Conservation (phyloP, 2,888 invertebrate genomes). For the Agonopterix subpropinquella region DNA sequence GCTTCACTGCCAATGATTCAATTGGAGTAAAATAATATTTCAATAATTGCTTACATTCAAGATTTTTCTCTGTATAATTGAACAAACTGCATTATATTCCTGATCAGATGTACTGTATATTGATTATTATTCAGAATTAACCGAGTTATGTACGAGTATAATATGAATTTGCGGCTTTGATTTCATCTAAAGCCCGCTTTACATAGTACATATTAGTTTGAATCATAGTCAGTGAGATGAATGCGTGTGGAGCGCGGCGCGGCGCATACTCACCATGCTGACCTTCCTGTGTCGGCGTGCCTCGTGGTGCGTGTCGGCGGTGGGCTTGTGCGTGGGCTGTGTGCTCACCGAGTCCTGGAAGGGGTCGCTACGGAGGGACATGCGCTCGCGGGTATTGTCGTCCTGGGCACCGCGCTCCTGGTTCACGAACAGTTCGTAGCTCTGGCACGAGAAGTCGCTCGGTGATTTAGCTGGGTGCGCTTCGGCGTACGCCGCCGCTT, state of each 20-base stretch:
- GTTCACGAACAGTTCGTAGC: constrained; percentile 93
- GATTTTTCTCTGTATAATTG: not conserved
- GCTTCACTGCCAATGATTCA: constrained; percentile 57
- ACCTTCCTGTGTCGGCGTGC: constrained; percentile 86
- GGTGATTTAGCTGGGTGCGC: constrained; percentile 89
- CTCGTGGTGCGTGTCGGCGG: constrained; percentile 73
- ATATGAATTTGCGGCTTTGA: not conserved
- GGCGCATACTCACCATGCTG: constrained; percentile 88
- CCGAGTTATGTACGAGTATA: not conserved
- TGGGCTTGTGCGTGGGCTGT: constrained; percentile 78
- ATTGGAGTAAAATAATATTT: not conserved
- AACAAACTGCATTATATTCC: not conserved
- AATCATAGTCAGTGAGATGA: constrained; percentile 55
- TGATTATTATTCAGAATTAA: not conserved
- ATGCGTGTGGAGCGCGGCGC: constrained; percentile 36
- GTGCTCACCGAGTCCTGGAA: constrained; percentile 92
- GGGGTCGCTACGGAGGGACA: constrained; percentile 92
- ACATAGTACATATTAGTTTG: constrained; percentile 8
- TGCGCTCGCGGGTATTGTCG: constrained; percentile 93
- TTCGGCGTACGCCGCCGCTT: constrained; percentile 77
- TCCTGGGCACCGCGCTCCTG: constrained; percentile 92
- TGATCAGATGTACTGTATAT: not conserved
- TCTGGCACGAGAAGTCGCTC: constrained; percentile 93
- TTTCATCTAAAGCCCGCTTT: not conserved
- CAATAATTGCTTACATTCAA: not conserved